Base-by-base conservation (phyloP, 2,888 invertebrate species). In the Meta bourneti region DNA sequence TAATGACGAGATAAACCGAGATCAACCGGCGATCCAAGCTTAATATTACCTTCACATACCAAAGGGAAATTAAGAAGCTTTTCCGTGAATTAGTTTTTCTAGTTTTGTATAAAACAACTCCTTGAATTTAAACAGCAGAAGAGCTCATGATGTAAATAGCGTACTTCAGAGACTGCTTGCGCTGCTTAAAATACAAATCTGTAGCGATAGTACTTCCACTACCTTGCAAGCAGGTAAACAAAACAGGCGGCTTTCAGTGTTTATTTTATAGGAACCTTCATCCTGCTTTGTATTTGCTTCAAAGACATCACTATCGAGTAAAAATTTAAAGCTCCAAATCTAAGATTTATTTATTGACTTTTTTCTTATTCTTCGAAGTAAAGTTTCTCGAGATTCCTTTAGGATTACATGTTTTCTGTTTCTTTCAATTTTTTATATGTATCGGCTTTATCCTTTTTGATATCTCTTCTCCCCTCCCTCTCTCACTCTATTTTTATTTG, bases 361-460 rank as follows among this genome's bases (percentile, higher is more conserved):
- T 85, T 70, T n/a, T 13, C 78, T 87, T 72, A n/a, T 69, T 20
- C 19, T 49, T 54, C 54, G 20, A 87, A 54, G 54, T 19, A 85
- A 87, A 87, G 80, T 80, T 87, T 87, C 69, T 48, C 71, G 80
- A 72, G 54, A 87, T 80, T 74, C 87, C 80, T 80, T 48, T 54
- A 79, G 87, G 87, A 87, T 87, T 87, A 79, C 87, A 87, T 7
- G 72, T 54, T 80, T 34, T 80, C 20, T 86, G 48, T 48, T 54
- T 52, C 34, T 48, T 80, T 19, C 61, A 54, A 20, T 72, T 87
- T 87, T 80, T 16, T 83, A 71, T 71, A 9, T 19, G 52, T 61
- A 9, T 61, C 61, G 54, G n/a, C n/a, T 51, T 8, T 13, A 49
- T 16, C 49, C 49, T 16, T 83, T 83, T 82, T 34, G 13, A 16